These are phyloP conservation scores for Agrilus mali DNA, from an alignment of 2,888 invertebrate genomes.

Conservation along the genomic window DNA sequence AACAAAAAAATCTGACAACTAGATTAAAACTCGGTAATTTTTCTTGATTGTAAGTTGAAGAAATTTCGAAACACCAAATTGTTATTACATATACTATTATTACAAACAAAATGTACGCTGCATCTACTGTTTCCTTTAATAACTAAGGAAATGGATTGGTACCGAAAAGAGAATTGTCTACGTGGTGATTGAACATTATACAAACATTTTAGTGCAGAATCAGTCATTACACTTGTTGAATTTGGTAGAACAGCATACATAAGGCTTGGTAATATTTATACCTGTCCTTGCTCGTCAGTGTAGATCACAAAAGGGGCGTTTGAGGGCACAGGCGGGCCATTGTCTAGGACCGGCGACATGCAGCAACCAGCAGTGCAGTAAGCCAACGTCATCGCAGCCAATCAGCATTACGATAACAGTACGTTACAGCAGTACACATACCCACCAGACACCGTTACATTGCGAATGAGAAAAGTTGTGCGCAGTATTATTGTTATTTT, in stretches of 20 bases:
- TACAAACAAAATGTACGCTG: too few species aligned
- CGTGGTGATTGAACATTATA: too few species aligned
- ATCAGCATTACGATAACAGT: conserved; percentile 34
- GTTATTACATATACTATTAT: too few species aligned
- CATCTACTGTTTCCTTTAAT: too few species aligned
- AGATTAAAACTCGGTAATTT: too few species aligned
- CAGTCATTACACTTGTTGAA: too few species aligned
- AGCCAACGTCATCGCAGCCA: conserved; percentile 35
- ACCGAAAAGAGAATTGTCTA: too few species aligned
- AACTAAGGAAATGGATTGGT: too few species aligned
- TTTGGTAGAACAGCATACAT: conserved; percentile 30
- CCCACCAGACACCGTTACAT: conserved; percentile 32
- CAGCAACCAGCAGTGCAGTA: conserved; percentile 40
- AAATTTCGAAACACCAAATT: too few species aligned
- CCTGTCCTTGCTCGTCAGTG: conserved; percentile 94
- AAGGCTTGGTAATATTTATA: conserved; percentile 44
- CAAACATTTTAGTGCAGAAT: too few species aligned
- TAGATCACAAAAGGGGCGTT: conserved; percentile 91
- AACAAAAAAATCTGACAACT: too few species aligned
- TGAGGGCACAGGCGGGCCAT: conserved; percentile 62
- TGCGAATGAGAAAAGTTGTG: conserved; percentile 16
- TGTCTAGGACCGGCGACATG: conserved; percentile 45
- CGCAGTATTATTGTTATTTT: conserved; percentile 4
- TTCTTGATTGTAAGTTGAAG: too few species aligned
- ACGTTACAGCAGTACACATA: conserved; percentile 33